These are phyloP conservation scores for Bothrops jararaca DNA, from an alignment of 2,113 vertebrate species.

Conservation along the genomic window DNA sequence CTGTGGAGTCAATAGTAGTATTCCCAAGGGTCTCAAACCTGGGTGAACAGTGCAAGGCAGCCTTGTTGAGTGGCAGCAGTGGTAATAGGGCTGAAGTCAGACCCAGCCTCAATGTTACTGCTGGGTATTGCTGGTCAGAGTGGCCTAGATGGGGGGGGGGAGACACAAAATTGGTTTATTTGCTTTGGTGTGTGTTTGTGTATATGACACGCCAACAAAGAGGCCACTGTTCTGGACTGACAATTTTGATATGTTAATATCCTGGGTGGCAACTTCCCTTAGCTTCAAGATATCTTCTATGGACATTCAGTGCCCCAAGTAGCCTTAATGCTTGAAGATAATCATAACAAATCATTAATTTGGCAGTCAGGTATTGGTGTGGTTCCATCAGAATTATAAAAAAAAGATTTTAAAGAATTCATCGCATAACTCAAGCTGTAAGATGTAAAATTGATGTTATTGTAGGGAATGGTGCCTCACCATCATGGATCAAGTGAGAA, in stretches of 20 bases:
- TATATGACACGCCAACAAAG: background rate
- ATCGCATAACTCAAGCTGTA: background rate
- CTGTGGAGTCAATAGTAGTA: background rate
- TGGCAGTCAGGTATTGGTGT: background rate
- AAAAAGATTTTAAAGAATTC: background rate
- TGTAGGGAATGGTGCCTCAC: background rate
- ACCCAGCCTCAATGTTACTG: background rate
- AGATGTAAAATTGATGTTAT: background rate
- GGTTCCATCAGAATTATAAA: background rate
- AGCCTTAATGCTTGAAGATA: background rate
- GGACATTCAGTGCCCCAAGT: background rate
- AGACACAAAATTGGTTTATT: background rate
- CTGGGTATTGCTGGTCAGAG: background rate
- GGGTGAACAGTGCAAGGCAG: background rate
- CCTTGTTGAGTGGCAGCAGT: background rate
- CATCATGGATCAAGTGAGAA: background rate
- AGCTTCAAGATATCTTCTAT: background rate
- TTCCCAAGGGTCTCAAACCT: background rate
- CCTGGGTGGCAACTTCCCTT: background rate
- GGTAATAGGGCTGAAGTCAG: background rate
- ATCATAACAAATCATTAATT: background rate
- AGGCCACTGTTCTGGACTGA: background rate
- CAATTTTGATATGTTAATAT: background rate
- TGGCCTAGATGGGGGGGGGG: background rate
- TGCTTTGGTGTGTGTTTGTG: background rate